Conservation (phyloP, 35 echinoderm and acorn worm genomes). For the Anneissia japonica region DNA sequence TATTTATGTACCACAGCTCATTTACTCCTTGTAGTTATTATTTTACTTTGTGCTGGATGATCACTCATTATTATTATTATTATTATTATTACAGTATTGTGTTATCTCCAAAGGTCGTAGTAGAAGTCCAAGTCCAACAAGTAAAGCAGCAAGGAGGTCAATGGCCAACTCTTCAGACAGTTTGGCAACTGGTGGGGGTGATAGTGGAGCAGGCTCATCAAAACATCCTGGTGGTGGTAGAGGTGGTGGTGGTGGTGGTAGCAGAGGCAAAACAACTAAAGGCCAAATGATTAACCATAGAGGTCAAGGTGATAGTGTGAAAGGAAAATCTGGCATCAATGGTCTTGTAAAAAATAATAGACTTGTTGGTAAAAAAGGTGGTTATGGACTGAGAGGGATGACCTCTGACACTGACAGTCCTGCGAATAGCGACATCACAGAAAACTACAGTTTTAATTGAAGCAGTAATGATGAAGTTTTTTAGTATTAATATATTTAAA, state of each 20-base stretch:
- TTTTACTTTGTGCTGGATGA: too few relatives aligned
- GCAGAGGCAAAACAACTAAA: neutral
- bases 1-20: too few relatives aligned
- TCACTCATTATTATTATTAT: too few relatives aligned
- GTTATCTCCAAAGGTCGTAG: neutral
- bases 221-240: neutral
- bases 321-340: too few relatives aligned
- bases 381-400: too few relatives aligned
- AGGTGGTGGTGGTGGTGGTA: neutral
- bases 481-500: too few relatives aligned
- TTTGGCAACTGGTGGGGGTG: neutral
- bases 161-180: neutral
- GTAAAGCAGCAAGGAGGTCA: neutral
- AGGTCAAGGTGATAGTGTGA: too few relatives aligned
- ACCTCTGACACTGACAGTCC: neutral
- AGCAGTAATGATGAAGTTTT: too few relatives aligned
- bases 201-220: neutral
- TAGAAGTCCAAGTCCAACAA: conserved; percentile 2
- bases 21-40: too few relatives aligned
- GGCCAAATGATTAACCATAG: neutral
- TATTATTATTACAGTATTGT: too few relatives aligned
- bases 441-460: conserved; percentile 19
- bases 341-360: too few relatives aligned
- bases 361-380: too few relatives aligned
- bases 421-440: neutral